A percentile compares a stretch with the other conserved stretches of the same genome.
Evolutionary conservation across 1,140 invertebrate species (phyloP).

Genomic region (Macrobrachium rosenbergii): DNA sequence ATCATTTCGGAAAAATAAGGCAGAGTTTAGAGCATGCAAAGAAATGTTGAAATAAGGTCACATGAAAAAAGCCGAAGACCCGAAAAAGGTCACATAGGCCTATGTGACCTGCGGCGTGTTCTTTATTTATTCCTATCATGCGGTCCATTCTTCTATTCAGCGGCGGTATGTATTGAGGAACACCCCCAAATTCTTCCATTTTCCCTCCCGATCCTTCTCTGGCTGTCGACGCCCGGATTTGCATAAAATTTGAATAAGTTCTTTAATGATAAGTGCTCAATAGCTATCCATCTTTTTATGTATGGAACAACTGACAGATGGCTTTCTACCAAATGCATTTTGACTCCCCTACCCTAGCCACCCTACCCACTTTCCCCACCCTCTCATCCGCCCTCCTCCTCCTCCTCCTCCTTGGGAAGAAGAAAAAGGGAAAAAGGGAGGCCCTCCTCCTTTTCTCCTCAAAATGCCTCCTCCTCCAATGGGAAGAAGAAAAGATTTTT

Average conservation of each 20-base stretch:
- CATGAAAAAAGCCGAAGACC: too few relatives aligned
- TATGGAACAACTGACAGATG: slow-evolving; percentile 62
- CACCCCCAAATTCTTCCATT: slow-evolving; percentile 29
- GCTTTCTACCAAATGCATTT: slow-evolving; percentile 59
- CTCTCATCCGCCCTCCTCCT: slow-evolving; percentile 6
- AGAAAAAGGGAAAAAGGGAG: slow-evolving; percentile 15
- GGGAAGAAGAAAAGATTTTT: too few relatives aligned
- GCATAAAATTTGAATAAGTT: slow-evolving; percentile 66
- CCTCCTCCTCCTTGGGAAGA: neutral
- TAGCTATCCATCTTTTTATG: slow-evolving; percentile 64
- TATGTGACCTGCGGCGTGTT: too few relatives aligned
- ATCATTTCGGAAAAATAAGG: too few relatives aligned
- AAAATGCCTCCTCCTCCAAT: too few relatives aligned
- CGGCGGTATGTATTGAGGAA: slow-evolving; percentile 7
- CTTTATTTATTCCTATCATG: slow-evolving; percentile 18
- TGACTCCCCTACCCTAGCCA: neutral
- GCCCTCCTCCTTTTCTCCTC: too few relatives aligned
- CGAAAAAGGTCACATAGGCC: too few relatives aligned
- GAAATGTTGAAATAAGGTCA: too few relatives aligned
- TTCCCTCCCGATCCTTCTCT: slow-evolving; percentile 4
- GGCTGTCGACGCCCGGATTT: slow-evolving; percentile 49
- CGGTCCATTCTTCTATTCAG: slow-evolving; percentile 1
- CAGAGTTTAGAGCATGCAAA: too few relatives aligned
- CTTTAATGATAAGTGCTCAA: slow-evolving; percentile 66
- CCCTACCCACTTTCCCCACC: neutral